Percentiles rank a stretch among this genome's conserved stretches.
These are phyloP conservation scores for Listrodromus nycthemerus DNA, from an alignment of 2,888 invertebrate genomes.

Conservation along the genomic window DNA sequence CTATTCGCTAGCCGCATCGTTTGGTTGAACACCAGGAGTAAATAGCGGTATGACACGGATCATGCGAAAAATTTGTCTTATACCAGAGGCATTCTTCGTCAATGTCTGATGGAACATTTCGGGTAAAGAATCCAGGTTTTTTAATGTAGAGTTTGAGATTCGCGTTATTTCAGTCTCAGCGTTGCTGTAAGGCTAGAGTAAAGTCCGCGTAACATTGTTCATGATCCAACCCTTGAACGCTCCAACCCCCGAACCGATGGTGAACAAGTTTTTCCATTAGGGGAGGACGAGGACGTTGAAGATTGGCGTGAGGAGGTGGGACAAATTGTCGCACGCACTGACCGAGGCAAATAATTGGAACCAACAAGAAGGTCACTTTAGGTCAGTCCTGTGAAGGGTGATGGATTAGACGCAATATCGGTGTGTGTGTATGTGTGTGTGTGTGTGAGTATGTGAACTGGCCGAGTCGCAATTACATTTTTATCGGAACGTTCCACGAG, in stretches of 20 bases:
- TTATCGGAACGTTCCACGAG: conserved; percentile 71
- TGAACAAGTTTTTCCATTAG: conserved; percentile 70
- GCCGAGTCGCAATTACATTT: conserved; percentile 74
- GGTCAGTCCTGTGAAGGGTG: conserved; percentile 55
- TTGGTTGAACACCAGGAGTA: not conserved
- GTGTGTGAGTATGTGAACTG: conserved; percentile 43
- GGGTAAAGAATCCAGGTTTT: no score
- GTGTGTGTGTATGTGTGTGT: conserved; percentile 46
- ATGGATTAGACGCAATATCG: conserved; percentile 68
- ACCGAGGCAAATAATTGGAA: conserved; percentile 68
- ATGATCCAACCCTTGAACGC: not conserved
- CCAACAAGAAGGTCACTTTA: conserved; percentile 53
- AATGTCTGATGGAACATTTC: no score
- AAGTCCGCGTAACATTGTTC: no score
- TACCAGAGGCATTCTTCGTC: no score
- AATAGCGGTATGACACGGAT: not conserved
- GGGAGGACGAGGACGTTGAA: conserved; percentile 13
- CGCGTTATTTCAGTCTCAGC: no score
- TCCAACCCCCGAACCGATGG: not conserved
- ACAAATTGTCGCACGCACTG: conserved; percentile 10
- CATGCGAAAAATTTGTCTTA: not conserved
- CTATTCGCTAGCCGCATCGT: not conserved
- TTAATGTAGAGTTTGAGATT: no score
- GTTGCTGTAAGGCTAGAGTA: no score
- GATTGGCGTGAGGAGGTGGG: not conserved